Evolutionary conservation across 53 echinoderm and acorn worm species (phyloP), one percentile per base, ranked within the genome.

Genomic region (Luidia sarsii): DNA sequence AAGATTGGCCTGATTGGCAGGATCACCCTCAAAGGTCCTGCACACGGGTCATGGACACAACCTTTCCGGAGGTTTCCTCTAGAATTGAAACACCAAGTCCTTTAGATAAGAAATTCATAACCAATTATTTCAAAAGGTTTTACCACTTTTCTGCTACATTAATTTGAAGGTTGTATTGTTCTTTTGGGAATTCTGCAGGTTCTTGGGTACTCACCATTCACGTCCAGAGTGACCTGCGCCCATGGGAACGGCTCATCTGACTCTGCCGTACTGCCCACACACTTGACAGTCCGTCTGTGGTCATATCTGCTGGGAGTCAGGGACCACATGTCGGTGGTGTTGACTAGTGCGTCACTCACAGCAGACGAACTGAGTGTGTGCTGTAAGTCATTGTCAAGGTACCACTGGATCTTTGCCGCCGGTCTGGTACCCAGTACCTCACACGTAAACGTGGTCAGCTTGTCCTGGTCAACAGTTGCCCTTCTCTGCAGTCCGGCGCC

Each of bases 171-270:
- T n/a, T n/a, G n/a, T n/a, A n/a, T n/a, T n/a, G n/a, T n/a, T n/a
- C n/a, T n/a, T n/a, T n/a, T n/a, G n/a, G n/a, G n/a, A n/a, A 23
- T 14, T n/a, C n/a, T n/a, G n/a, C n/a, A n/a, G n/a, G n/a, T n/a
- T n/a, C n/a, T n/a, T n/a, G n/a, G n/a, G 27, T 25, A 28, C 74
- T 38, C 57, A 74, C 77, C 77, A 29, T 33, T 60, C 7, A 77
- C 77, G 7, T 60, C 1, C 32, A 77, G 30, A 1, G 77, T 46
- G 13, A 77, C 41, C 2, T 25, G 15, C n/a, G 18, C 48, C 1
- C 32, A 11, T 32, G 77, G 77, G 23, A 7, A 45, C n/a, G 62
- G 33, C 22, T 30, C 29, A n/a, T 2, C n/a, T 1, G 77, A 60
- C 48, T 77, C 77, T 39, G 60, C 32, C 20, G 46, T 77, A 9